Base-by-base conservation (phyloP, 2,888 invertebrate species). In the Pachymerium ferrugineum region DNA sequence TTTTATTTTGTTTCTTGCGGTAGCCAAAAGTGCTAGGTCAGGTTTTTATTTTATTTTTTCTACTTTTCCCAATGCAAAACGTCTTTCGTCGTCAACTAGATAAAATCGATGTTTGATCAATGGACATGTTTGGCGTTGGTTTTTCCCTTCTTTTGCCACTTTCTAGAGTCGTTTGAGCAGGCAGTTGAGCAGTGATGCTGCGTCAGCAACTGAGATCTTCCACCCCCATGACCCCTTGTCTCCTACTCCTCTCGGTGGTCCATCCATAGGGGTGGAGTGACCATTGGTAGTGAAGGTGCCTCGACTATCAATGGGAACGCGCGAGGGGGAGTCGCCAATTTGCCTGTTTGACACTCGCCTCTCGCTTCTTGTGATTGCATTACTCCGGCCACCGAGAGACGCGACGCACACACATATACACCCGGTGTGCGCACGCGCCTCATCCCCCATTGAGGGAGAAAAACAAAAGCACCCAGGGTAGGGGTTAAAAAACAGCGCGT, bases 341-440 rank as follows among this genome's bases (percentile, higher is more conserved):
- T 54, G 54, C 54, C 54, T 54, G 54, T 54, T 54, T 54, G 54
- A 54, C 54, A 54, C 54, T 54, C 54, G 54, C 54, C 54, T 54
- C 54, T 54, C 54, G 54, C 54, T 54, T 25, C 54, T 54, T 54
- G 54, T 54, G 54, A 54, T 54, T 54, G 54, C 54, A 54, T 54
- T 54, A 54, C 54, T 54, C 54, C 22, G 54, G 54, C 54, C 54
- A 54, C 54, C 54, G 54, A 54, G 54, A 54, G 54, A 54, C 54
- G 54, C 54, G 54, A 54, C 54, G 54, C 54, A 25, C 25, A 54
- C 54, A 22, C 54, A 28, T n/a, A n/a, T n/a, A 28, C 54, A 25
- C 54, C 3, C 38, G 28, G 54, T 54, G 54, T 54, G 54, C 54
- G 54, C 54, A 54, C 54, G 54, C 54, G 54, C 54, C 54, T 54